These are phyloP conservation scores for Drosophila mauritiana DNA, from an alignment of 1,140 invertebrate genomes.

Conservation along the genomic window DNA sequence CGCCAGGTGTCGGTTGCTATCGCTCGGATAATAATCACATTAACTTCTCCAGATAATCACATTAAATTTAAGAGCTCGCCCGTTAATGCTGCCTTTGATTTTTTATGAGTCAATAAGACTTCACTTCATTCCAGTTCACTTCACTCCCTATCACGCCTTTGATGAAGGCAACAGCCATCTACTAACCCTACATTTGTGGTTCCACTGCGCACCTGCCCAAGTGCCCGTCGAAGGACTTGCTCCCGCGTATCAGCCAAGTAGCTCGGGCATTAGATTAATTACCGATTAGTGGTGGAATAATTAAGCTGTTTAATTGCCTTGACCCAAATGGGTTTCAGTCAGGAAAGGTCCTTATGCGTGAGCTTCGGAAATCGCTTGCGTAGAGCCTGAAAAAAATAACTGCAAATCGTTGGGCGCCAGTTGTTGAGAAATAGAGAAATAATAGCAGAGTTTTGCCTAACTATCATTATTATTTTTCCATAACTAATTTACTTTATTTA, in stretches of 20 bases:
- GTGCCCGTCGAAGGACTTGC: neutral
- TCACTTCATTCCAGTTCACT: constrained; percentile 10
- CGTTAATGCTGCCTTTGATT: constrained; percentile 60
- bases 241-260: constrained; percentile 18
- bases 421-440: neutral
- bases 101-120: constrained; percentile 63
- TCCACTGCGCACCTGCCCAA: constrained; percentile 6
- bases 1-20: constrained; percentile 43
- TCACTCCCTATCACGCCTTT: constrained; percentile 22
- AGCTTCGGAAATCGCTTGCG: neutral
- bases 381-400: neutral
- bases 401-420: neutral
- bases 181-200: constrained; percentile 20
- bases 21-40: constrained; percentile 72
- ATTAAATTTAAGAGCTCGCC: constrained; percentile 66
- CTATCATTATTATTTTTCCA: no score
- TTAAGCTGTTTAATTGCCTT: constrained; percentile 53
- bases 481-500: no score
- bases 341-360: constrained; percentile 7
- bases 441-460: neutral
- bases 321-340: constrained; percentile 42
- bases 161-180: neutral
- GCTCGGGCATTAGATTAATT: constrained; percentile 56
- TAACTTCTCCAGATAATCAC: constrained; percentile 77
- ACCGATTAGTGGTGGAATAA: constrained; percentile 49